Base-by-base conservation (phyloP, 2,888 invertebrate genomes). In the Protula sp. region DNA sequence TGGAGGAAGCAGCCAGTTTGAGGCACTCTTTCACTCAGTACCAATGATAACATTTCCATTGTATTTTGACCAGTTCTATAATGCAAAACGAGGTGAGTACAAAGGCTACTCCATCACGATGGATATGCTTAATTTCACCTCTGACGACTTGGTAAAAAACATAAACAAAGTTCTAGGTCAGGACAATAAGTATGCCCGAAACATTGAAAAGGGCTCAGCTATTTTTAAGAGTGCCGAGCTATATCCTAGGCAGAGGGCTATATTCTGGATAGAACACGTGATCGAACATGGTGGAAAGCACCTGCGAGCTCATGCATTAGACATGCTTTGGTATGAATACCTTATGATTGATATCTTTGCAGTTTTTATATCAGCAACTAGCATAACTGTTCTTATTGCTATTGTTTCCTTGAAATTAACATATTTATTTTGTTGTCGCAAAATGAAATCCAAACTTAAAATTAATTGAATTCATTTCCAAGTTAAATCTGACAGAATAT, bases 261-360 rank as follows among this genome's bases (percentile, higher is more conserved):
- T 67, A 2, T 70, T 59, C 51, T 72, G 72, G 71, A 61, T 73
- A n/a, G 72, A 73, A 57, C 70, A 72, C 55, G 66, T 73, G 47
- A 60, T 73, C 5, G 63, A 67, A 60, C 67, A 67, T 65, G 74
- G 73, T 9, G 69, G 68, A 2, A 59, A 55, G 9, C 68, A 72
- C 54, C 56, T 74, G 48, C 61, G 65, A 22, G 67, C 73, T 1
- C 22, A 63, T 26, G 64, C 62, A 2, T 57, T 64, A 38, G 61
- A 67, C 47, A 60, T 72, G 61, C 67, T 69, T 4, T 65, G 67
- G 66, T 70, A 70, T 47, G 65, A 71, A 30, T 71, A 67, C 55
- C 54, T 65, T 24, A 59, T 67, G 54, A 48, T 73, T 47, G 73
- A 73, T 56, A 50, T 65, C 5, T 45, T 58, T 3, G 47, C 22